These are phyloP conservation scores for Magallana ariakensis DNA, from an alignment of 1,140 invertebrate species.

Conservation along the genomic window DNA sequence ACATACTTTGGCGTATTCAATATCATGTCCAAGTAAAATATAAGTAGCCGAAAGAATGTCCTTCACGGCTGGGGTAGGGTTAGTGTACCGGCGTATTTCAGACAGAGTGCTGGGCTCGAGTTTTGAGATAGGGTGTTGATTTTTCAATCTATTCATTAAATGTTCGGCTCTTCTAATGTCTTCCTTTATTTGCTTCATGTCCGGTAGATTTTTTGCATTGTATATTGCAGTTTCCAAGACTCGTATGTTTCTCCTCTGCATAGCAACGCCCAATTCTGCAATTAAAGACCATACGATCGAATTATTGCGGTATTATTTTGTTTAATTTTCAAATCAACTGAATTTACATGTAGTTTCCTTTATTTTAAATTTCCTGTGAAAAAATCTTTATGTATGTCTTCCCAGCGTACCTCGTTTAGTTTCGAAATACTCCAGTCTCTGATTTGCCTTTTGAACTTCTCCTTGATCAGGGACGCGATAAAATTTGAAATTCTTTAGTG, in stretches of 20 bases:
- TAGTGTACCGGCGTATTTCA: slow-evolving; percentile 51
- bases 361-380: neutral
- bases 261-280: slow-evolving; percentile 41
- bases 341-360: neutral
- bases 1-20: slow-evolving; percentile 48
- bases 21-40: slow-evolving; percentile 49
- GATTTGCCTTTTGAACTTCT: slow-evolving; percentile 53
- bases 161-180: slow-evolving; percentile 51
- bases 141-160: slow-evolving; percentile 30
- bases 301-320: too few relatives aligned
- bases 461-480: slow-evolving; percentile 51
- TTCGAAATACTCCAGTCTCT: slow-evolving; percentile 50
- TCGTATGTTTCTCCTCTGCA: slow-evolving; percentile 47
- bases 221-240: slow-evolving; percentile 45
- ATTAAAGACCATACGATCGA: neutral
- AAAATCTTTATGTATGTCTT: neutral
- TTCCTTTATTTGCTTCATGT: slow-evolving; percentile 41
- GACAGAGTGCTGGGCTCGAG: slow-evolving; percentile 36
- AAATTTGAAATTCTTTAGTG: slow-evolving; percentile 44
- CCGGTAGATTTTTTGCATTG: slow-evolving; percentile 45
- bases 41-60: slow-evolving; percentile 50
- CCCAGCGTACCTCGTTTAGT: slow-evolving; percentile 41
- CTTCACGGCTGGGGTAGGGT: slow-evolving; percentile 43
- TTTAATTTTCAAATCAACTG: too few relatives aligned
- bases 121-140: slow-evolving; percentile 52